Conservation (phyloP, 1,140 invertebrate genomes). For the Heterodera carotae region DNA sequence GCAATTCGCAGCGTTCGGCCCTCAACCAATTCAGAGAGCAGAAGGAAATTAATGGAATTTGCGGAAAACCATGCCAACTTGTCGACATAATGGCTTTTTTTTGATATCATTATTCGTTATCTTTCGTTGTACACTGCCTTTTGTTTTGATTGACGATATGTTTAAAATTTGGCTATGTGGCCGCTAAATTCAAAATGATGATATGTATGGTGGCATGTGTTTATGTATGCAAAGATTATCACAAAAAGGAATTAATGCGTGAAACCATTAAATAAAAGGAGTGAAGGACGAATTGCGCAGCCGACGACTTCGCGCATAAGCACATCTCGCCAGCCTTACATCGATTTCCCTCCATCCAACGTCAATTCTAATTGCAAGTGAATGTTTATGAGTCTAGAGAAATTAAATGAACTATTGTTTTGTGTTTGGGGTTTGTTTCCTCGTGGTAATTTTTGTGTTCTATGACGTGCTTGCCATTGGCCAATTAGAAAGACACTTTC, state of each 20-base stretch:
- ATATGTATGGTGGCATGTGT: too few species aligned
- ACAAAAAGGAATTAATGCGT: background rate
- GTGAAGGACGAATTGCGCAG: background rate
- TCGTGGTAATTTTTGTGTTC: too few species aligned
- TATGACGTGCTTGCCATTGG: background rate
- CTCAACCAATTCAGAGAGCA: conserved; percentile 49
- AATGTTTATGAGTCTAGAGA: background rate
- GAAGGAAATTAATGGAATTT: conserved; percentile 51
- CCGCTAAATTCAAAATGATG: too few species aligned
- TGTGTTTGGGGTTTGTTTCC: too few species aligned
- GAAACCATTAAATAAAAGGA: background rate
- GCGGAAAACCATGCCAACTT: conserved; percentile 31
- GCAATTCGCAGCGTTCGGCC: conserved; percentile 49
- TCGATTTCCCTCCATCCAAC: background rate
- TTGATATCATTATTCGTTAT: too few species aligned
- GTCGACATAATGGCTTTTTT: background rate
- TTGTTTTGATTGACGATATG: too few species aligned
- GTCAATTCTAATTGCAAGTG: background rate
- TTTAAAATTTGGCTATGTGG: too few species aligned
- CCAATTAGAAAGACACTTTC: background rate
- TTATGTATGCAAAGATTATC: background rate
- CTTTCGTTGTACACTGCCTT: too few species aligned
- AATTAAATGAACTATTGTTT: too few species aligned
- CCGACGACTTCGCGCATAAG: background rate
- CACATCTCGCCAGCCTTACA: background rate